Conservation (phyloP, 1,140 invertebrate genomes). For the Proales similis region DNA sequence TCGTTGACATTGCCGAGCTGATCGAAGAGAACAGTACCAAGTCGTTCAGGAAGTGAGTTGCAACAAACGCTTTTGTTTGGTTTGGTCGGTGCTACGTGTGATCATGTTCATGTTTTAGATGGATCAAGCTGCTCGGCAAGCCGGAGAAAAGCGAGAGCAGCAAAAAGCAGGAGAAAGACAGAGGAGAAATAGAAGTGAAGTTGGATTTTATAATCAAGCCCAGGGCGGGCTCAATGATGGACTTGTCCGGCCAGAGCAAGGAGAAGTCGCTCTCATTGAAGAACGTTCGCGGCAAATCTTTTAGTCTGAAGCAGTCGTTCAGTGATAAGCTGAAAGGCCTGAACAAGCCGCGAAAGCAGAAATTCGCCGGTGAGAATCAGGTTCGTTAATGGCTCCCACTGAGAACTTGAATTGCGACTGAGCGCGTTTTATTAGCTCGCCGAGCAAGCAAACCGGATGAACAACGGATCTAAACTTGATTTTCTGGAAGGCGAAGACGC, state of each 20-base stretch:
- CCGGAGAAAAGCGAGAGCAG: conserved; percentile 32
- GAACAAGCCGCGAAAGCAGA: neutral
- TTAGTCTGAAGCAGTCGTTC: conserved; percentile 14
- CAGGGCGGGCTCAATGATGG: conserved; percentile 25
- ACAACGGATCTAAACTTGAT: conserved; percentile 24
- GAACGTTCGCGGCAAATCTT: conserved; percentile 27
- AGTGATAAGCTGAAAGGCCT: conserved; percentile 22
- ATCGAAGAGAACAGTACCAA: conserved; percentile 36
- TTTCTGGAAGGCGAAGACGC: conserved; percentile 36
- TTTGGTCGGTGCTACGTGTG: conserved; percentile 1
- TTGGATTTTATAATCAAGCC: conserved; percentile 21
- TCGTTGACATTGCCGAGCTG: conserved; percentile 11
- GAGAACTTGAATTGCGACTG: neutral
- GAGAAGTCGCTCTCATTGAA: conserved; percentile 23
- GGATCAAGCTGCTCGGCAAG: conserved; percentile 24
- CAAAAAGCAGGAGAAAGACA: conserved; percentile 17
- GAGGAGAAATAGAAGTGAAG: conserved; percentile 24
- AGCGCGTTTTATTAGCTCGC: conserved; percentile 1
- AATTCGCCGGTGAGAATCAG: conserved; percentile 27
- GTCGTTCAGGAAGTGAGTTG: conserved; percentile 34
- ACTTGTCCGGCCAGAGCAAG: conserved; percentile 12
- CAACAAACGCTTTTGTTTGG: too few species aligned
- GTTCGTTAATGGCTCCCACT: neutral
- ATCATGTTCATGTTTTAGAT: conserved; percentile 21
- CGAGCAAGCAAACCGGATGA: conserved; percentile 21